Evolutionary conservation across 2,797 vertebrate species (phyloP).

Genomic region (Rhinogobio ventralis): DNA sequence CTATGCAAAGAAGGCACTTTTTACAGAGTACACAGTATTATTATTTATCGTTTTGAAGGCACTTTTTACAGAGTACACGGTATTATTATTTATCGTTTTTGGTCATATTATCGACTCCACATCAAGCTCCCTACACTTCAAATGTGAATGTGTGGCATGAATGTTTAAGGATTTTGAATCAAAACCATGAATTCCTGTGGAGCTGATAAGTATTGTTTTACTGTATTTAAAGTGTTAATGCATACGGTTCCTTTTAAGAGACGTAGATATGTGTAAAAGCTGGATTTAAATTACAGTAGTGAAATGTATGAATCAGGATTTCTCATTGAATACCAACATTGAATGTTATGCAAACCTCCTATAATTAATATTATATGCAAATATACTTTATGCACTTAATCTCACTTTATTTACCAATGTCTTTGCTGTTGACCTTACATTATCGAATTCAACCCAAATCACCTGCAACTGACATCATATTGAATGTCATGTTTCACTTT

Average conservation of each 20-base stretch:
- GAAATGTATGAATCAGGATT: not conserved
- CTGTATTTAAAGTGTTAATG: not conserved
- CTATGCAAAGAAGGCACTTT: no score
- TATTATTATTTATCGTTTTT: no score
- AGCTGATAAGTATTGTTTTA: not conserved
- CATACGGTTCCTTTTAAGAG: no score
- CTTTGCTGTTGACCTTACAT: not conserved
- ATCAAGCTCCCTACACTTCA: no score
- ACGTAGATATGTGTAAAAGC: no score
- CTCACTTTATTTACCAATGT: not conserved
- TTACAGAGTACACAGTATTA: no score
- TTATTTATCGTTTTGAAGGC: no score
- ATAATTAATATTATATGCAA: not conserved
- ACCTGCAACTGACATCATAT: no score
- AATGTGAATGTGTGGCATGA: not conserved
- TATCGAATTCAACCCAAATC: not conserved
- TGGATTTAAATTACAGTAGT: no score
- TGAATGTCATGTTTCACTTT: not conserved
- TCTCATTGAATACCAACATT: not conserved
- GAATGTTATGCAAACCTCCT: not conserved
- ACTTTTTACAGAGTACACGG: no score
- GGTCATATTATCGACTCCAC: no score
- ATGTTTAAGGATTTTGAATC: not conserved
- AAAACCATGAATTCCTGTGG: not conserved
- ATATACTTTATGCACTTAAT: not conserved